A percentile compares a stretch with the other conserved stretches of the same genome.
These are phyloP conservation scores for Antigone vipio DNA, from an alignment of 2,113 vertebrate species.

Conservation along the genomic window DNA sequence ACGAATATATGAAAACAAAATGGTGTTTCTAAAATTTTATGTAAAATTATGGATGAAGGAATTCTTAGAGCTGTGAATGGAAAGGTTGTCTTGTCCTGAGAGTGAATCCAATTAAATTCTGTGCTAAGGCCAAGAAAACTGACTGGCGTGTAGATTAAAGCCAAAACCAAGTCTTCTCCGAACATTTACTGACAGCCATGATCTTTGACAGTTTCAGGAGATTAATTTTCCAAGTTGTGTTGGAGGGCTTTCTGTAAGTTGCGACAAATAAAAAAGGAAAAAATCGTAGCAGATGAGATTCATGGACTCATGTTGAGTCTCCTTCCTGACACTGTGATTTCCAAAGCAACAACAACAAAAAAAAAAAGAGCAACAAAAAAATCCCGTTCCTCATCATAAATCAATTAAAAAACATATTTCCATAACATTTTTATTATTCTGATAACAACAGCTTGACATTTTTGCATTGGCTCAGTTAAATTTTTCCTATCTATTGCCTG, in stretches of 20 bases:
- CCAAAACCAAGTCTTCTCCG: neutral
- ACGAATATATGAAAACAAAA: neutral
- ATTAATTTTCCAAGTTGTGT: conserved; percentile 6
- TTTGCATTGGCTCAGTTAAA: conserved; percentile 36
- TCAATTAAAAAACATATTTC: neutral
- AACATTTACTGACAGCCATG: neutral
- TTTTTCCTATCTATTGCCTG: conserved; percentile 50
- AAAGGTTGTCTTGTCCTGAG: neutral
- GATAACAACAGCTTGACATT: conserved; percentile 61
- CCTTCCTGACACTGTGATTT: neutral
- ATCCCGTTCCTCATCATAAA: neutral
- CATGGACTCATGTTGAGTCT: neutral
- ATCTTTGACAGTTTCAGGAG: neutral
- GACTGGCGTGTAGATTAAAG: neutral
- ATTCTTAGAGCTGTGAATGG: neutral
- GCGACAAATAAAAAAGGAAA: neutral
- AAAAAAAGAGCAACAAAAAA: neutral
- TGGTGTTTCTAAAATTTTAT: neutral
- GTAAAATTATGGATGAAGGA: neutral
- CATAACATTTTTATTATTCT: conserved; percentile 56
- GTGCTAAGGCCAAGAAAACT: neutral
- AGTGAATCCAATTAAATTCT: conserved; percentile 6
- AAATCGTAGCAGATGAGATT: neutral
- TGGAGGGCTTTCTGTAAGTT: neutral
- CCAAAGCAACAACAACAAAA: neutral